phyloP scores from a whole-genome alignment of 2,888 invertebrate genomes.

The Euspilapteryx auroguttella region DNA sequence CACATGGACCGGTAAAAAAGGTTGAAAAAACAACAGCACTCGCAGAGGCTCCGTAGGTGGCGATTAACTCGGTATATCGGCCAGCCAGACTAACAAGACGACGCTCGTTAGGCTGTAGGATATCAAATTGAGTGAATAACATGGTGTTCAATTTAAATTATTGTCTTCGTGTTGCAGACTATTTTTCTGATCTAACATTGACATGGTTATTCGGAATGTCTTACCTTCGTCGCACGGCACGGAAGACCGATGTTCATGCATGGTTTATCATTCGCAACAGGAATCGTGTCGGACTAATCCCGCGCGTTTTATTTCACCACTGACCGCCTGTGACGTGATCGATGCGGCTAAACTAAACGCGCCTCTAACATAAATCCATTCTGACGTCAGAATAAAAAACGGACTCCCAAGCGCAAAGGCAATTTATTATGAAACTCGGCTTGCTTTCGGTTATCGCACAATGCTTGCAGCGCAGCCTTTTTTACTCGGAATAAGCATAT shows the following conservation, averaged over 20 bases:
- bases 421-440: constrained; percentile 21
- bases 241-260: too few relatives aligned
- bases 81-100: constrained; percentile 2
- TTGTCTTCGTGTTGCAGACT: too few relatives aligned
- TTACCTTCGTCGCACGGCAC: too few relatives aligned
- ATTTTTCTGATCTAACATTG: too few relatives aligned
- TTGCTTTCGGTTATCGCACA: constrained; percentile 5
- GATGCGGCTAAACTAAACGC: constrained; percentile 14
- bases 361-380: constrained; percentile 16
- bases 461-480: constrained; percentile 2
- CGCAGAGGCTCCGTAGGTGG: constrained; percentile 4
- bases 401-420: constrained; percentile 14
- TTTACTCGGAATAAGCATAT: constrained; percentile 4
- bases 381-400: constrained; percentile 17
- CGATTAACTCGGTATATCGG: constrained; percentile 1
- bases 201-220: too few relatives aligned
- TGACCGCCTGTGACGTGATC: constrained; percentile 17
- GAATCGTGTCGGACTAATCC: constrained; percentile 3
- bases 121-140: not conserved
- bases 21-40: constrained; percentile 2
- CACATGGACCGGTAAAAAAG: not conserved
- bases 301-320: constrained; percentile 14
- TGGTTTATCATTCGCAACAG: too few relatives aligned
- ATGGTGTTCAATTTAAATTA: too few relatives aligned
- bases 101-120: constrained; percentile 2